These are phyloP conservation scores for Acinonyx jubatus DNA, from an alignment of 2,113 vertebrate species.

Conservation along the genomic window DNA sequence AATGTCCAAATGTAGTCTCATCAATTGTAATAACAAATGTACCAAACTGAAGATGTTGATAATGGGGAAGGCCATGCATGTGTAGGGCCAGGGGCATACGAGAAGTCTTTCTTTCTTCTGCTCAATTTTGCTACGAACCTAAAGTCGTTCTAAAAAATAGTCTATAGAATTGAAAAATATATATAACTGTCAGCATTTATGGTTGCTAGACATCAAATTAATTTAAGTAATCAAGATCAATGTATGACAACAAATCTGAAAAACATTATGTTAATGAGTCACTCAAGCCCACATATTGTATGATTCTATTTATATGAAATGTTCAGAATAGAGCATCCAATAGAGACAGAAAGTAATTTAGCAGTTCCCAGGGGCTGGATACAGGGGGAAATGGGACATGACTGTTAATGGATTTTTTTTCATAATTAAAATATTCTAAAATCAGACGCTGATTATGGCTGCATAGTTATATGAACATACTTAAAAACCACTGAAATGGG, in stretches of 20 bases:
- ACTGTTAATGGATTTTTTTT: neutral
- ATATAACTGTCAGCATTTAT: neutral
- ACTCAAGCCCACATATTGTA: neutral
- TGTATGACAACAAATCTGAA: neutral
- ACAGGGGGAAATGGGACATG: neutral
- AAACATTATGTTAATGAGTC: neutral
- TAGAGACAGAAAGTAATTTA: neutral
- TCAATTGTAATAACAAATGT: neutral
- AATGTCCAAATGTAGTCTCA: neutral
- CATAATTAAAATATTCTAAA: neutral
- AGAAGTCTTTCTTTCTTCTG: neutral
- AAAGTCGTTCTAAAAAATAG: neutral
- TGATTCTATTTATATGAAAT: neutral
- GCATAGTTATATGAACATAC: neutral
- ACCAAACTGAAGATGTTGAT: neutral
- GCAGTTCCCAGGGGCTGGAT: neutral
- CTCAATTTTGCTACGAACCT: neutral
- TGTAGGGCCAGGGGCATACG: neutral
- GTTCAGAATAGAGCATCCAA: neutral
- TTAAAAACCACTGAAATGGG: neutral
- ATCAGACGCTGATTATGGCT: neutral
- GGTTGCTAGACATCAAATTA: neutral
- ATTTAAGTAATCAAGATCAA: neutral
- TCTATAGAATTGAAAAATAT: neutral
- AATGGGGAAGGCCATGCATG: neutral